These are phyloP conservation scores for Pantelozetes paolii DNA, from an alignment of 2,888 invertebrate genomes.

Conservation along the genomic window DNA sequence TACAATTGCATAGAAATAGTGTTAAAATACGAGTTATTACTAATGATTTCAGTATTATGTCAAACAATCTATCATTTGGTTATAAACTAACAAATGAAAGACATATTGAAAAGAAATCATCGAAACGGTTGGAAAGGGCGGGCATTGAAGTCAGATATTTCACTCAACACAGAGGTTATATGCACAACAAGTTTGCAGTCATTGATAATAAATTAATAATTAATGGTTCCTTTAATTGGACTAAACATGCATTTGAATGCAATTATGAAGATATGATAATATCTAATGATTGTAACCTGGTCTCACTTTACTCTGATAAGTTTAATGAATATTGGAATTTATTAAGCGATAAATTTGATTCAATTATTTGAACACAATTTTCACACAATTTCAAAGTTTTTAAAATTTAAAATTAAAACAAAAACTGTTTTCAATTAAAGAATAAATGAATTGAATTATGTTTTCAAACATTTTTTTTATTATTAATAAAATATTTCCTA, in stretches of 20 bases:
- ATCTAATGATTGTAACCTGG: slow-evolving; percentile 58
- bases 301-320: slow-evolving; percentile 57
- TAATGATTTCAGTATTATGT: not conserved
- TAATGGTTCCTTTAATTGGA: slow-evolving; percentile 71
- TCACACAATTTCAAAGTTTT: too few species aligned
- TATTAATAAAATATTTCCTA: too few species aligned
- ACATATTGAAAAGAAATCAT: not conserved
- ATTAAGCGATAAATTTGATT: not conserved
- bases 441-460: too few species aligned
- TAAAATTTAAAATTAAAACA: too few species aligned
- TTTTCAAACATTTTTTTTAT: too few species aligned
- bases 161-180: slow-evolving; percentile 49
- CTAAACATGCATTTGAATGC: slow-evolving; percentile 63
- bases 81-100: slow-evolving; percentile 14
- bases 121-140: not conserved
- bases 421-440: too few species aligned
- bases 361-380: too few species aligned
- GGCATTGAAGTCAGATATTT: not conserved
- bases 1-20: slow-evolving; percentile 1
- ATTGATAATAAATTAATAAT: slow-evolving; percentile 61
- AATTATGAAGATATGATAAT: slow-evolving; percentile 66
- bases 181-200: slow-evolving; percentile 75
- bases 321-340: slow-evolving; percentile 62
- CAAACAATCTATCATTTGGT: slow-evolving; percentile 7
- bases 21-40: slow-evolving; percentile 3